These are phyloP conservation scores for Silurus lanzhouensis DNA, from an alignment of 2,797 vertebrate genomes.

Conservation along the genomic window DNA sequence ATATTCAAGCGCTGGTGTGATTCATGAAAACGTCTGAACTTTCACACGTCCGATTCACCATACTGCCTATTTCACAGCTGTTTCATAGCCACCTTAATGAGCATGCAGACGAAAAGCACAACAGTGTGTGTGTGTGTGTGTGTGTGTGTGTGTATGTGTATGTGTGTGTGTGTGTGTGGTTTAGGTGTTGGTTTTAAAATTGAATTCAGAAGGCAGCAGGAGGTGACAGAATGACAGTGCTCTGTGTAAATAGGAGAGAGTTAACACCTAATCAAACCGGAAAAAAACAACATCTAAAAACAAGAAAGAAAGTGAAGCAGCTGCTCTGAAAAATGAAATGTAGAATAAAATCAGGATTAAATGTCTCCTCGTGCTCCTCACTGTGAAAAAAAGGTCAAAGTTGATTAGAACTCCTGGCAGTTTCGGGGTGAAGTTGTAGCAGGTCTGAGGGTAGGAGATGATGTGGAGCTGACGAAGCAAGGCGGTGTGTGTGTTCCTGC, in stretches of 20 bases:
- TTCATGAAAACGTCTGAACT: background rate
- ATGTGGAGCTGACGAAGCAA: slow-evolving; percentile 12
- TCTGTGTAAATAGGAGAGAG: background rate
- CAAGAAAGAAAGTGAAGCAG: background rate
- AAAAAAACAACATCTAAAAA: background rate
- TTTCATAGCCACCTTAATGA: background rate
- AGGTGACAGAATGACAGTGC: background rate
- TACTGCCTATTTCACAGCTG: slow-evolving; percentile 3
- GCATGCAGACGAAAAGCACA: background rate
- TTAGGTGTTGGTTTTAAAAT: background rate
- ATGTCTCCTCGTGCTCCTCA: background rate
- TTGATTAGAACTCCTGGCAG: background rate
- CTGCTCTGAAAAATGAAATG: background rate
- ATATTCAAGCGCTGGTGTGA: background rate
- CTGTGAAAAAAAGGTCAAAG: background rate
- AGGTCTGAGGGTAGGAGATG: background rate
- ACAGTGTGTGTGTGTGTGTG: background rate
- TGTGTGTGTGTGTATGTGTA: slow-evolving; percentile 4
- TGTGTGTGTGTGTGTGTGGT: background rate
- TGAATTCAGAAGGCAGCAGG: background rate
- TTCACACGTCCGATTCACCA: background rate
- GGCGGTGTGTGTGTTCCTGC: slow-evolving; percentile 40
- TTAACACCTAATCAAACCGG: background rate
- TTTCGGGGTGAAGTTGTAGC: background rate
- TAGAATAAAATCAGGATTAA: background rate